These are phyloP conservation scores for Papilio demoleus DNA, from an alignment of 2,888 invertebrate species.

Conservation along the genomic window DNA sequence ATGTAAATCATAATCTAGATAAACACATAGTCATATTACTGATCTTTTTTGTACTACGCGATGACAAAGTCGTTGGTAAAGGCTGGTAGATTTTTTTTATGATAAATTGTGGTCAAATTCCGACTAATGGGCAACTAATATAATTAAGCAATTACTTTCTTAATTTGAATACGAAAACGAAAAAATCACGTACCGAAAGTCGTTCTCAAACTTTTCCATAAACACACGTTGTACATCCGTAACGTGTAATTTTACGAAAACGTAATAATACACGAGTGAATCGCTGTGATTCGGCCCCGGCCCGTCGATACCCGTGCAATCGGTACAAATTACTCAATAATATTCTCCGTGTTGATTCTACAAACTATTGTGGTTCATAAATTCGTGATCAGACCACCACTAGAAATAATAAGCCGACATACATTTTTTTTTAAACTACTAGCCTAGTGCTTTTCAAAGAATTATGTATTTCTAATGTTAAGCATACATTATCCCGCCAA, in stretches of 20 bases:
- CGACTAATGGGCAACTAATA: no score
- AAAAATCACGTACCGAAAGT: constrained; percentile 49
- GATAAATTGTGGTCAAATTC: no score
- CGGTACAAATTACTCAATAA: constrained; percentile 73
- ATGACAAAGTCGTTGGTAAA: no score
- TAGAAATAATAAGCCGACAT: neutral
- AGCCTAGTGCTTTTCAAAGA: neutral
- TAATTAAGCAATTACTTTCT: no score
- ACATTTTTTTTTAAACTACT: no score
- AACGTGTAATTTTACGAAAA: constrained; percentile 74
- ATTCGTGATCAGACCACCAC: constrained; percentile 12
- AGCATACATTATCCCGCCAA: no score
- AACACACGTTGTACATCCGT: constrained; percentile 60
- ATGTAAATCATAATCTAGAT: no score
- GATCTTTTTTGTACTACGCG: no score
- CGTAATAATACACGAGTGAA: constrained; percentile 72
- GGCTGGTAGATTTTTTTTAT: no score
- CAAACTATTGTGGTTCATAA: constrained; percentile 52
- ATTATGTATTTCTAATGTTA: no score
- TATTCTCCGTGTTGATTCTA: constrained; percentile 66
- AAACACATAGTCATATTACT: no score
- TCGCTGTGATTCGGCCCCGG: constrained; percentile 74
- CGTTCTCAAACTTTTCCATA: constrained; percentile 64
- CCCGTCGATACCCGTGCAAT: constrained; percentile 62
- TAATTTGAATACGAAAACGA: neutral